phyloP scores from a whole-genome alignment of 1,140 invertebrate genomes.

The Zeugodacus cucurbitae region DNA sequence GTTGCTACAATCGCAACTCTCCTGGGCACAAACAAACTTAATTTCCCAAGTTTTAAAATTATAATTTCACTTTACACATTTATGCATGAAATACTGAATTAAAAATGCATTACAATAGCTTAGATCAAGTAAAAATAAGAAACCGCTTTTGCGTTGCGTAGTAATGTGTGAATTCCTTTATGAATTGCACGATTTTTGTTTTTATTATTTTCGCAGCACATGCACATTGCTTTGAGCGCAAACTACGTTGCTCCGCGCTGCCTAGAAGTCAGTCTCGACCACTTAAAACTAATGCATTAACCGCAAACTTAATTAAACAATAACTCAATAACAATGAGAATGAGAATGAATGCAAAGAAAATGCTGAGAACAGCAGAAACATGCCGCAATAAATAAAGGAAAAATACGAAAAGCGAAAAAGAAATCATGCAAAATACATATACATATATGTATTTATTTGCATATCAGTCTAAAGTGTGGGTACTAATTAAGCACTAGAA shows the following conservation, averaged over 20 bases:
- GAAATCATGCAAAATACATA: neutral
- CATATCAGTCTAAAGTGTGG: neutral
- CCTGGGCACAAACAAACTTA: no score
- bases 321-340: conserved; percentile 10
- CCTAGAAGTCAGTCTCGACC: neutral
- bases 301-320: conserved; percentile 24
- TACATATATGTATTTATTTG: neutral
- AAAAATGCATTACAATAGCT: no score
- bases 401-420: neutral
- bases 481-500: neutral
- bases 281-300: neutral
- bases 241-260: no score
- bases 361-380: neutral
- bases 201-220: neutral
- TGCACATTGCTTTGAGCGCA: neutral
- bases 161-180: neutral
- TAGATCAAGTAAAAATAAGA: no score
- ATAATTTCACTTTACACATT: no score
- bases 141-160: neutral
- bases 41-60: no score
- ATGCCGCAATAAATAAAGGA: neutral
- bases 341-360: neutral
- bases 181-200: neutral
- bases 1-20: no score
- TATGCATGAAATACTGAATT: no score